Percentiles rank a stretch among this genome's conserved stretches.
Evolutionary conservation across 2,888 invertebrate genomes (phyloP).

Genomic region (Cosmia trapezina): DNA sequence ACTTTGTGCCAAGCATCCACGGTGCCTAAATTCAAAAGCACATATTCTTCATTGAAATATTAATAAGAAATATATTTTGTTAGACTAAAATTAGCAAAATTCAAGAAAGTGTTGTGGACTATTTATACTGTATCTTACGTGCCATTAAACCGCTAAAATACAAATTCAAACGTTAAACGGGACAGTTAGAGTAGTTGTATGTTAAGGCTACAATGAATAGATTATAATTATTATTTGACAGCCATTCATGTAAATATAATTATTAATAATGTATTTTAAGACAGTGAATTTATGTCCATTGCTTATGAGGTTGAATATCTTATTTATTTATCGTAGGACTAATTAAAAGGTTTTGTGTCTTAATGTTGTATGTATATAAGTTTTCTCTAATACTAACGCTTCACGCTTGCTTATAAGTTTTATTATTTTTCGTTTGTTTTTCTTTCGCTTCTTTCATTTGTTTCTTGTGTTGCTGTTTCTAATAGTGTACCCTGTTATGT

Average conservation of each 20-base stretch:
- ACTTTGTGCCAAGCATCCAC: conserved; percentile 64
- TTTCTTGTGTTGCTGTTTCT: conserved; percentile 83
- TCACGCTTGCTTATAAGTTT: conserved; percentile 77
- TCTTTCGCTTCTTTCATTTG: conserved; percentile 71
- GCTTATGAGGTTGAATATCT: conserved; percentile 73
- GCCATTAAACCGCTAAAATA: conserved; percentile 57
- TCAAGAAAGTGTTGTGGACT: conserved; percentile 60
- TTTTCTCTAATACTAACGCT: conserved; percentile 80
- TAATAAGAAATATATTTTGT: conserved; percentile 63
- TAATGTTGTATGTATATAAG: conserved; percentile 80
- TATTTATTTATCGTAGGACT: conserved; percentile 80
- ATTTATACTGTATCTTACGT: conserved; percentile 59
- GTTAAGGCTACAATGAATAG: conserved; percentile 67
- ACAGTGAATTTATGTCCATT: conserved; percentile 82
- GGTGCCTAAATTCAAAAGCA: conserved; percentile 60
- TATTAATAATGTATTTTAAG: conserved; percentile 73
- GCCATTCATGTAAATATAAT: conserved; percentile 82
- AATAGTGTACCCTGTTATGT: conserved; percentile 89
- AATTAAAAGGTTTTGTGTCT: conserved; percentile 79
- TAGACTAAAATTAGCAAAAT: conserved; percentile 53
- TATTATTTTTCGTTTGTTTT: conserved; percentile 63
- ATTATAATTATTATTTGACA: conserved; percentile 66
- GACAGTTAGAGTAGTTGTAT: conserved; percentile 54
- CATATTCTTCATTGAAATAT: conserved; percentile 53
- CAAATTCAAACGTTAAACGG: conserved; percentile 47